Evolutionary conservation across 1,140 invertebrate genomes (phyloP), one percentile per base, ranked within the genome.

Genomic region (Eubasilissa regina): DNA sequence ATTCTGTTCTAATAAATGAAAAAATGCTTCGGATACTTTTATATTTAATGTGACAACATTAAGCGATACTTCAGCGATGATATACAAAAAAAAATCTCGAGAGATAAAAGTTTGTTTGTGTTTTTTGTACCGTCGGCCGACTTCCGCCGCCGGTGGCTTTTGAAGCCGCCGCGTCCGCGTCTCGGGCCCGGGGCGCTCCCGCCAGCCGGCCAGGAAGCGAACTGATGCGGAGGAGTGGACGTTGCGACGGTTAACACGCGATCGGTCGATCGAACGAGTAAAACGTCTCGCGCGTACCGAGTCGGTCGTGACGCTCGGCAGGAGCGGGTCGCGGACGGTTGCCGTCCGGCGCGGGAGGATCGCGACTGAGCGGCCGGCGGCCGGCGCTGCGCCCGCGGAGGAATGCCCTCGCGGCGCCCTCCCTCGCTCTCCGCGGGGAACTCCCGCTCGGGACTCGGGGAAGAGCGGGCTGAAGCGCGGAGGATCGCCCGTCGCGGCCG

Each of bases 341-440:
- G 66, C 78, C 78, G 75, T 44, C 53, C 79, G 73, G 21, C 11
- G 35, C 73, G 79, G 56, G 64, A 76, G 51, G 62, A 74, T 62
- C 45, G 66, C 25, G 72, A 79, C 78, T 75, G 78, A 79, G 21
- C 62, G 80, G 62, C 80, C 80, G 43, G 60, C 73, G 72, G 68
- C n/a, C n/a, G n/a, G n/a, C n/a, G n/a, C n/a, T n/a, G n/a, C n/a
- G 60, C 80, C 80, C 45, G 62, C 73, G 72, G 68, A 81, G 80
- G 80, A 78, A 75, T 78, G 80, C 72, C 58, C 35, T 44, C 75
- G 17, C 60, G 0, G 3, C 56, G 19, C 0, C 17, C 17, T 21
- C 19, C 17, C 19, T 12, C n/a, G n/a, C n/a, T n/a, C n/a, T n/a
- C n/a, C 45, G 17, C 68, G 45, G 68, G 66, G 48, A 72, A 72